A percentile compares a stretch with the other conserved stretches of the same genome.
Evolutionary conservation across 1,140 invertebrate genomes (phyloP).

Genomic region (Bombus consobrinus): DNA sequence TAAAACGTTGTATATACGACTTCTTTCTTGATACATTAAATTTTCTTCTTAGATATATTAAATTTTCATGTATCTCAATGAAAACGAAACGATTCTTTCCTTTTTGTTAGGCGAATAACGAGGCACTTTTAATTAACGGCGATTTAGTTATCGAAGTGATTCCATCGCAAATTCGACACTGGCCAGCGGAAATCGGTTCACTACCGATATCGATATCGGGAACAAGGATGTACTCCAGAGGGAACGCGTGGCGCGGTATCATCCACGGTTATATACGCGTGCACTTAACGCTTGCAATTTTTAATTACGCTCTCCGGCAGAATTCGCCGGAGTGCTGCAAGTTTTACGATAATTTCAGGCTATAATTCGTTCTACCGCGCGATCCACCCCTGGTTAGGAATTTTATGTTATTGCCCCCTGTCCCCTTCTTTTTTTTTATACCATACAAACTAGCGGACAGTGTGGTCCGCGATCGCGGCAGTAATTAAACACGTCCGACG

Average conservation of each 20-base stretch:
- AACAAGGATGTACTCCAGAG: not conserved
- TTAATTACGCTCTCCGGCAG: conserved; percentile 21
- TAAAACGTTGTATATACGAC: not conserved
- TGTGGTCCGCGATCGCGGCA: not conserved
- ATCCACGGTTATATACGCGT: conserved; percentile 40
- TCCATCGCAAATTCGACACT: not conserved
- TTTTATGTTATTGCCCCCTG: not conserved
- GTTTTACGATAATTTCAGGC: conserved; percentile 48
- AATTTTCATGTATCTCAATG: too few species aligned
- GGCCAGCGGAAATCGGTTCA: not conserved
- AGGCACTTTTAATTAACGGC: not conserved
- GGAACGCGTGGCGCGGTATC: not conserved
- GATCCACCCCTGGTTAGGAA: not conserved
- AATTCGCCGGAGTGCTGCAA: not conserved
- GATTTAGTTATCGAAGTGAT: conserved; percentile 15
- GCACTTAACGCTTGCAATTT: conserved; percentile 52
- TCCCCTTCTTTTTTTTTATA: not conserved
- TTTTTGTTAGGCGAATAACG: too few species aligned
- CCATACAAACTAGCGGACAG: not conserved
- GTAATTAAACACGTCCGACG: conserved; percentile 22
- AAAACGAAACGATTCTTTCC: too few species aligned
- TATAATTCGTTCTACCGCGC: conserved; percentile 17
- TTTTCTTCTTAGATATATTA: too few species aligned
- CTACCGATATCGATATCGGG: conserved; percentile 6
- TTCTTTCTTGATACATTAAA: not conserved